Evolutionary conservation across 2,113 vertebrate species (phyloP).

Genomic region (Suncus etruscus): DNA sequence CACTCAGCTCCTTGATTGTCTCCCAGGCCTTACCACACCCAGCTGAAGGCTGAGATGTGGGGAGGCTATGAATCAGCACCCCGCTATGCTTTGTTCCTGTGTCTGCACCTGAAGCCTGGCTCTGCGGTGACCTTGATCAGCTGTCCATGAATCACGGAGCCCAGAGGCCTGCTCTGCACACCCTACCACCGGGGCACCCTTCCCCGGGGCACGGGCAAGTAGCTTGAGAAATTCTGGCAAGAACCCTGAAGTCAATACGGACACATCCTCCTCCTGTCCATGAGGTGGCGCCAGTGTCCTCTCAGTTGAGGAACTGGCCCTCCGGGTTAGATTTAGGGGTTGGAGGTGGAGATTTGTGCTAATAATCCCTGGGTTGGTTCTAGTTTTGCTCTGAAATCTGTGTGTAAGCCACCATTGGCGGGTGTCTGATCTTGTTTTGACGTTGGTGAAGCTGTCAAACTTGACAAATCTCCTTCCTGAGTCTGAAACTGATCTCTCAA

Average conservation of each 20-base stretch:
- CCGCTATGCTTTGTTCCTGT: neutral
- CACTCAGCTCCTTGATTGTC: no score
- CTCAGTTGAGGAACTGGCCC: neutral
- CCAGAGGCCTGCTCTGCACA: no score
- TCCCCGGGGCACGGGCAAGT: no score
- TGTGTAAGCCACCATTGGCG: neutral
- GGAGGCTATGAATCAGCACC: neutral
- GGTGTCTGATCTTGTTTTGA: constrained; percentile 22
- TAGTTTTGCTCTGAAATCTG: constrained; percentile 14
- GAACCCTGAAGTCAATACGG: neutral
- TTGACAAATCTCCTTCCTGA: neutral
- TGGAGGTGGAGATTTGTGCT: neutral
- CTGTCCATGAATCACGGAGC: no score
- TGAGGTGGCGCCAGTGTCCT: accelerated
- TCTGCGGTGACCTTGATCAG: constrained; percentile 61
- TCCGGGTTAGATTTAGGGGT: neutral
- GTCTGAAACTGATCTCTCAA: neutral
- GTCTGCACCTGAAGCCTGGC: neutral
- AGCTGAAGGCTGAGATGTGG: no score
- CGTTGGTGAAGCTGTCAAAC: constrained; percentile 20
- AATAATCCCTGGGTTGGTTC: neutral
- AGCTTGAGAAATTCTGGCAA: no score
- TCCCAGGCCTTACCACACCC: no score
- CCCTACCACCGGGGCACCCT: no score
- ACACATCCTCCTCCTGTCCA: neutral